phyloP scores from a whole-genome alignment of 2,113 vertebrate genomes.

The Zosterops borbonicus region DNA sequence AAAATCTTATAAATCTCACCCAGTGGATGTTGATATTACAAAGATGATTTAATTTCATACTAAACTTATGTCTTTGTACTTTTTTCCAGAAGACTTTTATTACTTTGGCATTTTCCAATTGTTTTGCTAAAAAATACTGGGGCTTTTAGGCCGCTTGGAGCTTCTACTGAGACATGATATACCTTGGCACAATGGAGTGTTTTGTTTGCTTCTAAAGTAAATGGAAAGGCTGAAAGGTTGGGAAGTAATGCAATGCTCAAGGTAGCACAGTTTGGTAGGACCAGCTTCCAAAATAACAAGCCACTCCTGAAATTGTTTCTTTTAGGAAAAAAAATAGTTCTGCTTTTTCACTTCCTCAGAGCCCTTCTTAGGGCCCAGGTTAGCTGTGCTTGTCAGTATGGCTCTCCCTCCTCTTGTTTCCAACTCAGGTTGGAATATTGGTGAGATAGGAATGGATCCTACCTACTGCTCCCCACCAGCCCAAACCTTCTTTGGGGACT shows the following conservation, averaged over 20 bases:
- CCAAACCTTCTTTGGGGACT: background rate
- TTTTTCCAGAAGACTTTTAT: background rate
- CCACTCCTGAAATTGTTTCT: background rate
- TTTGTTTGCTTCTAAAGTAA: background rate
- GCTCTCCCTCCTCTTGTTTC: background rate
- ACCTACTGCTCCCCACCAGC: background rate
- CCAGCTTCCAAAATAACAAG: background rate
- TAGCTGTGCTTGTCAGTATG: background rate
- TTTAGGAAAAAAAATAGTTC: background rate
- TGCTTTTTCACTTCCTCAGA: background rate
- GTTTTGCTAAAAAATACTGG: background rate
- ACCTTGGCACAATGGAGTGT: background rate
- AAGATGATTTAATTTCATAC: background rate
- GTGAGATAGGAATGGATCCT: background rate
- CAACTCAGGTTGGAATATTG: background rate
- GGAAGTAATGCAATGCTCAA: background rate
- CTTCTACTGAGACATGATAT: background rate
- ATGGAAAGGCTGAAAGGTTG: background rate
- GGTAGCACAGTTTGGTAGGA: background rate
- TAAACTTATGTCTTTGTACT: background rate
- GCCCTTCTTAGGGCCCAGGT: rapidly evolving
- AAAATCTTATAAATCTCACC: background rate
- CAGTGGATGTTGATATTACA: background rate
- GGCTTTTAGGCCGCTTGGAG: background rate
- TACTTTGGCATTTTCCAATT: background rate